A percentile compares a stretch with the other conserved stretches of the same genome.
Evolutionary conservation across 2,888 invertebrate genomes (phyloP).

Genomic region (Oscheius sp.): DNA sequence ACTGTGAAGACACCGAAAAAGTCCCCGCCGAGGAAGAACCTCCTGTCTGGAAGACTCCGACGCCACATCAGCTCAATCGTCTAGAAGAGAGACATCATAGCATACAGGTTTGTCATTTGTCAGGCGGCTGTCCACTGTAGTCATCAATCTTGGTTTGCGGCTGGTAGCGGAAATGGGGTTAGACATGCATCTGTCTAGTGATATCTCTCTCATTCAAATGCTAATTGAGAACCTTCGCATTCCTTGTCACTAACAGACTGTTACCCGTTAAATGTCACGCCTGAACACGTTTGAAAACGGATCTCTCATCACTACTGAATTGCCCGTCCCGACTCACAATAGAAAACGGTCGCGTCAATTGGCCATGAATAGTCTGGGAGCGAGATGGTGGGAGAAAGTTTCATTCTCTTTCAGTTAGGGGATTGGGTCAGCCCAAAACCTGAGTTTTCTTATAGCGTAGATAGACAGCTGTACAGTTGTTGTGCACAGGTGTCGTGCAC

Average conservation of each 20-base stretch:
- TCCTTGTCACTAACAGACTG: conserved; percentile 3
- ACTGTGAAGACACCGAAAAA: conserved; percentile 5
- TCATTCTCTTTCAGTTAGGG: background rate
- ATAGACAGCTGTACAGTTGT: background rate
- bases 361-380: conserved; percentile 30
- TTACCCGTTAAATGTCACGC: background rate
- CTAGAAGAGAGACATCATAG: conserved; percentile 14
- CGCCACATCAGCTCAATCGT: background rate
- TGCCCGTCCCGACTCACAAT: conserved; percentile 11
- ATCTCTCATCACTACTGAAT: background rate
- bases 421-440: background rate
- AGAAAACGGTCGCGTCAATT: conserved; percentile 29
- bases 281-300: conserved; percentile 20
- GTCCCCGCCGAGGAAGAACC: conserved; percentile 4
- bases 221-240: background rate
- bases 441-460: background rate
- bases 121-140: conserved; percentile 15
- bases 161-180: conserved; percentile 23
- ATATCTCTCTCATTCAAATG: background rate
- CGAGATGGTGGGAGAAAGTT: background rate
- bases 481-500: too few species aligned
- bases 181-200: conserved; percentile 10
- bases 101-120: conserved; percentile 5
- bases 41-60: background rate
- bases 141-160: conserved; percentile 13